Evolutionary conservation across 2,113 vertebrate genomes (phyloP).

Genomic region (Varanus salvator): DNA sequence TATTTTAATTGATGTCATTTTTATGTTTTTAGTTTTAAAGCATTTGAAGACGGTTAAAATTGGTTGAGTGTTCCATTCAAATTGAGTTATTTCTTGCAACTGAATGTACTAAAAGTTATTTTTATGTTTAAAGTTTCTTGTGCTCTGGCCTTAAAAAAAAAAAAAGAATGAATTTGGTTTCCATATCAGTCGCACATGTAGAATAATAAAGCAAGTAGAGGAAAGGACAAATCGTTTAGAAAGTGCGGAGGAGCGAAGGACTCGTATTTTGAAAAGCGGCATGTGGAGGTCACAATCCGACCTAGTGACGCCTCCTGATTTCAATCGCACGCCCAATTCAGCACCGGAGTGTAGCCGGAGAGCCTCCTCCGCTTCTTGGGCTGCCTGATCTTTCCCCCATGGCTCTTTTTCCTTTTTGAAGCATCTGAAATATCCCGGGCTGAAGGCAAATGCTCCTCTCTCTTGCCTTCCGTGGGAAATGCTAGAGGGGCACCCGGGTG

Average conservation of each 20-base stretch:
- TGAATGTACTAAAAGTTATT: slow-evolving; percentile 44
- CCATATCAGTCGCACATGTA: slow-evolving; percentile 57
- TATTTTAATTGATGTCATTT: not conserved
- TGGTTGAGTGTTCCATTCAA: slow-evolving; percentile 15
- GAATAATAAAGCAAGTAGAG: not conserved
- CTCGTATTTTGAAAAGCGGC: slow-evolving; percentile 80
- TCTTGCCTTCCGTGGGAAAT: slow-evolving; percentile 40
- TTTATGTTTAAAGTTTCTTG: slow-evolving; percentile 52
- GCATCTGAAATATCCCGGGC: slow-evolving; percentile 66
- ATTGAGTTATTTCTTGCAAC: slow-evolving; percentile 15
- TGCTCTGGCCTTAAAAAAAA: slow-evolving; percentile 43
- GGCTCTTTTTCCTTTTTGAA: slow-evolving; percentile 10
- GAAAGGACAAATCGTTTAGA: slow-evolving; percentile 47
- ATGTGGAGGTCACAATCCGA: slow-evolving; percentile 14
- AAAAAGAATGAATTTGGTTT: slow-evolving; percentile 53
- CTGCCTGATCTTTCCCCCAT: slow-evolving; percentile 47
- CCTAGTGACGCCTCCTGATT: not conserved
- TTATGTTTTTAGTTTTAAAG: not conserved
- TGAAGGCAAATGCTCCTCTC: slow-evolving; percentile 51
- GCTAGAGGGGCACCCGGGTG: slow-evolving; percentile 51
- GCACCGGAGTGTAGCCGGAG: slow-evolving; percentile 26
- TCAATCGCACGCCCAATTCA: not conserved
- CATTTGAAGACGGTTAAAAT: not conserved
- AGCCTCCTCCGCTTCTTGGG: slow-evolving; percentile 67
- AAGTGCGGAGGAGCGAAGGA: slow-evolving; percentile 66